Percentiles rank a stretch among this genome's conserved stretches.
phyloP scores from a whole-genome alignment of 2,113 vertebrate genomes.

The Calidris pugnax region DNA sequence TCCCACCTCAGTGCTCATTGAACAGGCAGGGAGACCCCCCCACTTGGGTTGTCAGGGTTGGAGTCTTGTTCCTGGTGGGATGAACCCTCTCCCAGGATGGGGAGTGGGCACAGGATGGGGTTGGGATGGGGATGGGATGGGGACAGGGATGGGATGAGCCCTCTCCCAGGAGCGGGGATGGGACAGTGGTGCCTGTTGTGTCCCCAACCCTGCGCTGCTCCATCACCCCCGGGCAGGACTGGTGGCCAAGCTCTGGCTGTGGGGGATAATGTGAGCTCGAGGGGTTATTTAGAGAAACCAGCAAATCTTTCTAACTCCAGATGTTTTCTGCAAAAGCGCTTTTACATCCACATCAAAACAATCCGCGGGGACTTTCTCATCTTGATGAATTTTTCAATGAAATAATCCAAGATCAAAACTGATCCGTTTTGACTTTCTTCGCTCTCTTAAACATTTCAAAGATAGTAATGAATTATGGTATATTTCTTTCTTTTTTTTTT shows the following conservation, averaged over 20 bases:
- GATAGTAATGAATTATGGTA: not conserved
- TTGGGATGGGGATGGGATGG: too few species aligned
- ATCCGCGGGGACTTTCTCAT: not conserved
- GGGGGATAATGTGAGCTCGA: rapidly evolving
- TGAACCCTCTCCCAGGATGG: not conserved
- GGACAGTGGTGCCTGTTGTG: not conserved
- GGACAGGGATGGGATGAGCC: not conserved
- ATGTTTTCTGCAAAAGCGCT: not conserved
- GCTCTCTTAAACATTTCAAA: conserved; percentile 8
- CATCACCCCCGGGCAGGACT: rapidly evolving
- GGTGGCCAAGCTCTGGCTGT: not conserved
- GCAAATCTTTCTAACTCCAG: rapidly evolving
- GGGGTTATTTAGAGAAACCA: not conserved
- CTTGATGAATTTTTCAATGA: not conserved
- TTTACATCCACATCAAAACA: not conserved
- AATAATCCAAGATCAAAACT: conserved; percentile 15
- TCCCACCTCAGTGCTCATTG: not conserved
- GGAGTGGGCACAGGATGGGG: not conserved
- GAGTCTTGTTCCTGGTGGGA: not conserved
- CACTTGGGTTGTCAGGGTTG: not conserved
- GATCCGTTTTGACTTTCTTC: not conserved
- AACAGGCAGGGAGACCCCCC: not conserved
- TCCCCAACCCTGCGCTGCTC: rapidly evolving
- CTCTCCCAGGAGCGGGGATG: not conserved
- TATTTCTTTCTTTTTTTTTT: not conserved